A percentile compares a stretch with the other conserved stretches of the same genome.
Evolutionary conservation across 2,113 vertebrate species (phyloP).

Genomic region (Sorex fumeus): DNA sequence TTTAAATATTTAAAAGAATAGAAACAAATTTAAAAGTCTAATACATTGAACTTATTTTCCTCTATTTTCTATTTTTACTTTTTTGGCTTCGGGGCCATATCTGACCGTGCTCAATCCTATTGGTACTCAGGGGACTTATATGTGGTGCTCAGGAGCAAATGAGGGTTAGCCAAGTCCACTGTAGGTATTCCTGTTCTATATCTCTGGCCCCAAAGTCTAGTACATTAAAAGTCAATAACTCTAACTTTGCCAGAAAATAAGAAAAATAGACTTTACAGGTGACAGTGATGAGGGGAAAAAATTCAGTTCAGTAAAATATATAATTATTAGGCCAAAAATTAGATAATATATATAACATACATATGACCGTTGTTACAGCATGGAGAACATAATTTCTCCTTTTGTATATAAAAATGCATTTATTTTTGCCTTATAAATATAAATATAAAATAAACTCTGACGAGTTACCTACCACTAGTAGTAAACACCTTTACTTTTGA

Average conservation of each 20-base stretch:
- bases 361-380: neutral
- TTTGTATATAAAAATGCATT: conserved; percentile 10
- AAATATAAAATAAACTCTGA: too few species aligned
- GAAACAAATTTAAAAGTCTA: conserved; percentile 18
- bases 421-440: neutral
- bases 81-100: too few species aligned
- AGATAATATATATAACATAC: neutral
- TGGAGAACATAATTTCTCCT: neutral
- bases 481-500: neutral
- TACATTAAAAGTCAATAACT: neutral
- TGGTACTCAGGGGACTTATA: too few species aligned
- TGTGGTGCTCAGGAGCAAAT: too few species aligned
- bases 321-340: neutral
- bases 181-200: too few species aligned
- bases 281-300: neutral
- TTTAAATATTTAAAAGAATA: conserved; percentile 31
- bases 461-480: neutral
- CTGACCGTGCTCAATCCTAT: too few species aligned
- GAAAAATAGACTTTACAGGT: neutral
- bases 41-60: neutral
- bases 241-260: neutral
- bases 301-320: conserved; percentile 4
- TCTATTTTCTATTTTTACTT: too few species aligned
- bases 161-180: too few species aligned
- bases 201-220: too few species aligned